Evolutionary conservation across 2,797 vertebrate species (phyloP), one percentile per base, ranked within the genome.

Genomic region (Cirrhinus molitorella): DNA sequence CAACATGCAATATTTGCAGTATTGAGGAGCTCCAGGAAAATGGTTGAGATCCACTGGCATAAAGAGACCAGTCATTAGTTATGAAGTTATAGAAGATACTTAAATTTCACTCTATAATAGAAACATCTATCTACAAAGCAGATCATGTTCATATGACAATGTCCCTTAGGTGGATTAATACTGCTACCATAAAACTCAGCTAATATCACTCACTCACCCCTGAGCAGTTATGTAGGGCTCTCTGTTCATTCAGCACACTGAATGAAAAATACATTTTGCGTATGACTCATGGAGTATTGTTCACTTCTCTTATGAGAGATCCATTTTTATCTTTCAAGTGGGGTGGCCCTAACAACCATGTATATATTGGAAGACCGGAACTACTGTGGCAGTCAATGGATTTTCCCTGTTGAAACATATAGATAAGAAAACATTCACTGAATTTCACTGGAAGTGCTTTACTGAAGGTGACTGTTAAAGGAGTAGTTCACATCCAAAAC

Each of bases 231-330:
- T 61, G 55, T 61, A 11, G 55, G 74, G 45, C 45, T 61, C 61
- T 25, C n/a, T 21, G 40, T n/a, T 21, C 59, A 63, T 67, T 63
- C 59, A 63, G 40, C 57, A 21, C 5, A 47, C 14, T 77, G 3
- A 43, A 31, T 31, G 40, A 63, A 63, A 77, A 77, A 63, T 31
- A 31, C 14, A 31, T 31, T 31, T 63, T 47, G 25, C 6, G 43
- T 11, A 61, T 78, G 57, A 65, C 59, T 78, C 43, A 31, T 78
- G 40, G 17, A 19, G 12, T 47, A 63, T 49, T 79, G 76, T 79
- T 49, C 63, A 51, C 19, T n/a, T 65, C 8, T 37, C 45, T 65
- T 47, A 43, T 49, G 12, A 45, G 45, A 51, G 7, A 66, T 65
- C 6, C 28, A 66, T 79, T 49, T 66, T 51, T 51, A 66, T 66